Conservation (phyloP, 2,888 invertebrate genomes). For the Cataglyphis cursor region DNA sequence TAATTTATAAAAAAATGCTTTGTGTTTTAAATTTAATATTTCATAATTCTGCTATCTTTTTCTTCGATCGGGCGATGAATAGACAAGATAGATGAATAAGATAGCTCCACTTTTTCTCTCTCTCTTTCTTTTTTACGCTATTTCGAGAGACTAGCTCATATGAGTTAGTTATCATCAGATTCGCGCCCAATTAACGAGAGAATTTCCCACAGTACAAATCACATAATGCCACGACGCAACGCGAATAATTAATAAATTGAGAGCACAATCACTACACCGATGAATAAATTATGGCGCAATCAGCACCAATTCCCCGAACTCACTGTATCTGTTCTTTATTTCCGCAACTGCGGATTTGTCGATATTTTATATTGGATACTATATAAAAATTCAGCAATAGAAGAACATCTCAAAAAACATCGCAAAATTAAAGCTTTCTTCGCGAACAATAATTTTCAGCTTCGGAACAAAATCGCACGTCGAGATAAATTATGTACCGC, state of each 20-base stretch:
- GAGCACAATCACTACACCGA: slow-evolving; percentile 28
- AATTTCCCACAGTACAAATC: slow-evolving; percentile 22
- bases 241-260: slow-evolving; percentile 44
- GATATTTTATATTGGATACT: not conserved
- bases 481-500: slow-evolving; percentile 19
- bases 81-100: not conserved
- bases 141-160: not conserved
- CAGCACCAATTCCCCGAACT: slow-evolving; percentile 22
- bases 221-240: slow-evolving; percentile 4
- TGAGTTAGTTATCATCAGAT: slow-evolving; percentile 3
- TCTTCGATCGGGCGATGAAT: not conserved
- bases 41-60: not conserved
- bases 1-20: not conserved
- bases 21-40: not conserved
- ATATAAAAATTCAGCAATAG: not conserved
- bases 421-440: not conserved
- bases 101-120: not conserved
- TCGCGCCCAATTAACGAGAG: slow-evolving; percentile 17
- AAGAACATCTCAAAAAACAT: not conserved
- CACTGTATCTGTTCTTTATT: slow-evolving; percentile 15
- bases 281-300: slow-evolving; percentile 50
- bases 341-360: not conserved
- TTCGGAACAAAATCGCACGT: slow-evolving; percentile 17
- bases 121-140: not conserved
- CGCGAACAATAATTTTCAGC: slow-evolving; percentile 12